These are phyloP conservation scores for Epinotia brunnichana DNA, from an alignment of 2,888 invertebrate genomes.

Conservation along the genomic window DNA sequence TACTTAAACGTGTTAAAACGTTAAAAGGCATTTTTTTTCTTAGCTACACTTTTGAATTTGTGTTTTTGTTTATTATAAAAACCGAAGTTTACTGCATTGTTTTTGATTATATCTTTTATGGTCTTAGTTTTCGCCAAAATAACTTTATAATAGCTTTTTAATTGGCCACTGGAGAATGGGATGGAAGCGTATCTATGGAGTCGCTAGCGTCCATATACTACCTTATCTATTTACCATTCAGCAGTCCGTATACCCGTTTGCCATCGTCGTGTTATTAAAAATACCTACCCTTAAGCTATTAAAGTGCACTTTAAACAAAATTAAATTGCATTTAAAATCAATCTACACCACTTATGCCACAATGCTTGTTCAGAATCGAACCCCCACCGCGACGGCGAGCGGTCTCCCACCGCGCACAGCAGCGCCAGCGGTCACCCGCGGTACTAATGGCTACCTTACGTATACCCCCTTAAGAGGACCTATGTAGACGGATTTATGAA, in stretches of 20 bases:
- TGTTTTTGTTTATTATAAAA: neutral
- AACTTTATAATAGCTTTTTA: too few relatives aligned
- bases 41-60: neutral
- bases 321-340: conserved; percentile 45
- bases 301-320: conserved; percentile 23
- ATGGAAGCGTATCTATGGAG: too few relatives aligned
- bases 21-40: neutral
- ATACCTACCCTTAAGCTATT: neutral
- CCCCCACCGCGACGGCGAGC: conserved; percentile 35
- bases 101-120: too few relatives aligned
- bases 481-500: neutral
- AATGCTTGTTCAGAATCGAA: conserved; percentile 33
- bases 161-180: too few relatives aligned
- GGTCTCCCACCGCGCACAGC: conserved; percentile 43
- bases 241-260: too few relatives aligned
- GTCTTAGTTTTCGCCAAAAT: too few relatives aligned
- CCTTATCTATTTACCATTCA: too few relatives aligned
- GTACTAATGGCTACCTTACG: conserved; percentile 42
- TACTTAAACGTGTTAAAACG: conserved; percentile 1
- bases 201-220: too few relatives aligned
- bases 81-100: too few relatives aligned
- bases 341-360: conserved; percentile 49
- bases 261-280: too few relatives aligned
- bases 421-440: conserved; percentile 28
- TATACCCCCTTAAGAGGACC: neutral